A percentile compares a stretch with the other conserved stretches of the same genome.
These are phyloP conservation scores for Erithacus rubecula DNA, from an alignment of 2,797 vertebrate species.

Conservation along the genomic window DNA sequence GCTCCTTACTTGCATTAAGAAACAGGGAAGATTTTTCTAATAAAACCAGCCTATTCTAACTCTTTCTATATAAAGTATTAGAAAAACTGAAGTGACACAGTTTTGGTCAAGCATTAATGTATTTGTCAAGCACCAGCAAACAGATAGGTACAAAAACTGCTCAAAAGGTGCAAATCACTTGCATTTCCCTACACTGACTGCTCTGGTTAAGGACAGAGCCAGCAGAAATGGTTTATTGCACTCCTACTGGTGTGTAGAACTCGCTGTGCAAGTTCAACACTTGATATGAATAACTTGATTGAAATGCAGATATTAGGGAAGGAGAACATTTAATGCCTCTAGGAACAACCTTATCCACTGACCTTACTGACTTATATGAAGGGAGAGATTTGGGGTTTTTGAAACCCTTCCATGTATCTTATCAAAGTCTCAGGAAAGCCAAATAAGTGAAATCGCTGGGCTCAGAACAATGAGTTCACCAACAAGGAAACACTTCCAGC, in stretches of 20 bases:
- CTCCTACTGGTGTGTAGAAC: neutral
- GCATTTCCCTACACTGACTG: neutral
- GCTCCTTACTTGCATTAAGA: neutral
- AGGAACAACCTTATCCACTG: neutral
- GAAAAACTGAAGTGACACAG: neutral
- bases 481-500: neutral
- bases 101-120: neutral
- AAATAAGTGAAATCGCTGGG: neutral
- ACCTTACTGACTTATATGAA: neutral
- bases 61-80: neutral
- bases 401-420: conserved; percentile 12
- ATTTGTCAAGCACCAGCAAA: neutral
- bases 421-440: neutral
- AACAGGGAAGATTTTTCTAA: neutral
- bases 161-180: neutral
- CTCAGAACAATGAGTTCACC: neutral
- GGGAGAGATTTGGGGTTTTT: neutral
- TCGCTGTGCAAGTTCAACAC: neutral
- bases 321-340: neutral
- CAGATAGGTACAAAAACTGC: neutral
- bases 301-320: neutral
- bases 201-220: neutral
- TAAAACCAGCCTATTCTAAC: neutral
- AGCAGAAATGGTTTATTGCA: neutral
- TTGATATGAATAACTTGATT: neutral